Evolutionary conservation across 2,888 invertebrate genomes (phyloP), one percentile per base, ranked within the genome.

Genomic region (Balanococcus diminutus): DNA sequence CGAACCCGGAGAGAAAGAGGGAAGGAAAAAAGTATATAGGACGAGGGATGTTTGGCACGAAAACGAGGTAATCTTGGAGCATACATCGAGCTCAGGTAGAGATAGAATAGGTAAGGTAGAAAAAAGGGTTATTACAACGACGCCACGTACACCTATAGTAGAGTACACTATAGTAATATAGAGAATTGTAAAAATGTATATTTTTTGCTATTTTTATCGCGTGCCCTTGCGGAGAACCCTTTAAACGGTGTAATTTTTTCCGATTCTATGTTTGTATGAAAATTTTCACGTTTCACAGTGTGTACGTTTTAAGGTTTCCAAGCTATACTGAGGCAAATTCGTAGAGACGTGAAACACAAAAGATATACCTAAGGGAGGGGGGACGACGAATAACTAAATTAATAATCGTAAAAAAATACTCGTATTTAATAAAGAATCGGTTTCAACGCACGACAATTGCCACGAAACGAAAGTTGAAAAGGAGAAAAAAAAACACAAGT

Each of bases 81-180:
- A 56, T 56, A 56, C 22, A 56, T 56, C 56, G 56, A 56, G 56
- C 56, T 56, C 56, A 56, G 56, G 56, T 56, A n/a, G n/a, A n/a
- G n/a, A n/a, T n/a, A n/a, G n/a, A n/a, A n/a, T n/a, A 42, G 42
- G 42, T 42, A 16, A 42, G 42, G 14, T 42, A 42, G 11, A 16
- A 14, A n/a, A n/a, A n/a, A n/a, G n/a, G n/a, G n/a, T n/a, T n/a
- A n/a, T n/a, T n/a, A n/a, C n/a, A n/a, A 42, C 42, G n/a, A n/a
- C 4, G 3, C 46, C 56, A 22, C 56, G 56, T 42, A 42, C 16
- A 42, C 42, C 14, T 36, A 36, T 42, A 14, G 11, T 42, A 42
- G 9, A 42, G 42, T 42, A 42, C 42, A 42, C n/a, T n/a, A n/a
- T n/a, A n/a, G n/a, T n/a, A n/a, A n/a, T n/a, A n/a, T n/a, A n/a